Percentiles rank a stretch among this genome's conserved stretches.
Conservation (phyloP, 2,797 vertebrate genomes). For the Gymnocypris eckloni region DNA sequence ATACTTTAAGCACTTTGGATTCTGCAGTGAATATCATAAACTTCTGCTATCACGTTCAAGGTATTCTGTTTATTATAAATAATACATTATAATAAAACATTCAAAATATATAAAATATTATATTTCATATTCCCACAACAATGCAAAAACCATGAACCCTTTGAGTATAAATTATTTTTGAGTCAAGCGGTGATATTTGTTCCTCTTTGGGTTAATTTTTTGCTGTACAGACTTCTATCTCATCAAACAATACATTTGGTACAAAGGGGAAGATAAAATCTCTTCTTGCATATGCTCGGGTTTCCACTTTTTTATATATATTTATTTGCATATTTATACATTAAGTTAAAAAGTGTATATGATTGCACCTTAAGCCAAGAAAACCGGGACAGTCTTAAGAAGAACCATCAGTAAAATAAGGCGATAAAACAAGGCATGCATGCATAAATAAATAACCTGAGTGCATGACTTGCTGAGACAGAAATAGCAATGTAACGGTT, state of each 20-base stretch:
- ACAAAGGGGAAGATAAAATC: not conserved
- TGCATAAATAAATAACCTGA: no score
- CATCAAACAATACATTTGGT: not conserved
- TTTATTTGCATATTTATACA: not conserved
- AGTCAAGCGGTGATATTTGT: not conserved
- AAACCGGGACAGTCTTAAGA: not conserved
- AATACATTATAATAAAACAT: not conserved
- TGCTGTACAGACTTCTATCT: not conserved
- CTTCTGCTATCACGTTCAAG: not conserved
- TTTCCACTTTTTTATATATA: not conserved
- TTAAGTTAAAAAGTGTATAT: not conserved
- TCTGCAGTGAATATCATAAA: not conserved
- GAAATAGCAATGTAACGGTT: not conserved
- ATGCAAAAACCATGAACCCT: not conserved
- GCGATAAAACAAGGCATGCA: no score
- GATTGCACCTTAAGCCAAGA: not conserved
- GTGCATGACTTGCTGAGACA: not conserved
- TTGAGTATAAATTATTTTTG: not conserved
- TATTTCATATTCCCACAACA: not conserved
- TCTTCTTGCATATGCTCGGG: not conserved
- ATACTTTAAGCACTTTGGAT: not conserved
- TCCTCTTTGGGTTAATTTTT: not conserved
- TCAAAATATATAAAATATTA: not conserved
- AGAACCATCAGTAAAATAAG: not conserved
- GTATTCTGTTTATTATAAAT: not conserved